Base-by-base conservation (phyloP, 2,113 vertebrate genomes). In the Trogon surrucura region DNA sequence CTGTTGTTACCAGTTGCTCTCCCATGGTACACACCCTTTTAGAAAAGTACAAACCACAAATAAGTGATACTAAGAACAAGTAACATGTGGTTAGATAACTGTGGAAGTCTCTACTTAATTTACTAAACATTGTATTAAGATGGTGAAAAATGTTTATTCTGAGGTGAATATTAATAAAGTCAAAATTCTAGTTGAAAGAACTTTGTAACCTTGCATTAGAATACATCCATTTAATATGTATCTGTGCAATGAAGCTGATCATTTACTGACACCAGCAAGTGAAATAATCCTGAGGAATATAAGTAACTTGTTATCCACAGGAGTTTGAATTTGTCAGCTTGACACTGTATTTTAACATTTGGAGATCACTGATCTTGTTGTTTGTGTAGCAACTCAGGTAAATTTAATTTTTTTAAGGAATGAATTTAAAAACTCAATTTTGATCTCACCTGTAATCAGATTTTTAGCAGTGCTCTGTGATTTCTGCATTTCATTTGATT, bases 401-500 rank as follows among this genome's bases (percentile, higher is more conserved):
- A 32, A 61, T 36, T 53, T 44, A 18, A 21, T 21, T 18, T 79
- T 85, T 92, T 71, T 57, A 78, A 71, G 13, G n/a, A 89, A 83
- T 30, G 0, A 80, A 84, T 92, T 58, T 41, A 34, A 54, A 87
- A 85, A 93, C 34, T 34, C 3, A 3, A 71, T 66, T 50, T 16
- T 78, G 47, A 56, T 84, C 98, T 97, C 34, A 99, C 99, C 99
- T 95, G 98, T 98, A 83, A 98, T 97, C 91, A 99, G 97, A 91
- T 99, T 99, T 87, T 97, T 98, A 85, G 99, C 98, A 11, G 99
- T 99, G 95, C 97, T 99, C 93, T 99, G 98, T 72, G 99, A 99
- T 93, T 99, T 99, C 93, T 99, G 98, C 98, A 99, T 99, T 97
- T 99, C 99, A 1, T 97, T 99, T 96, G 99, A 99, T 96, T 99